Evolutionary conservation across 2,888 invertebrate species (phyloP), one percentile per base, ranked within the genome.

Genomic region (Reticulitermes lucifugus): DNA sequence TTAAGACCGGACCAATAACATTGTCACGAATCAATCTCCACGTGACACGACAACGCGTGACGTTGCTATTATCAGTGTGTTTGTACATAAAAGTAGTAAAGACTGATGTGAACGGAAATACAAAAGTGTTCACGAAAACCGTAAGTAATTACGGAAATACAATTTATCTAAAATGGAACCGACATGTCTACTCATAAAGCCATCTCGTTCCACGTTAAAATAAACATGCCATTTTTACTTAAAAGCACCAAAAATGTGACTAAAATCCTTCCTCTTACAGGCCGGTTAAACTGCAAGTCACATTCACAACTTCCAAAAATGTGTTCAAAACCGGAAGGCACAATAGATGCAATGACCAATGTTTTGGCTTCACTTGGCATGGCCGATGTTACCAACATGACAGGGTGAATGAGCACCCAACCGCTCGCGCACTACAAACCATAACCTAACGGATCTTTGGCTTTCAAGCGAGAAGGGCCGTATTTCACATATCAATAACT

Each of bases 401-500:
- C 77, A n/a, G 22, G 65, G 9, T n/a, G 77, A 77, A n/a, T 10
- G 46, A 51, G 77, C 77, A n/a, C 77, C 77, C 77, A 77, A 77
- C n/a, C 46, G n/a, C 77, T 22, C 51, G 46, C 46, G n/a, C n/a
- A 77, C 51, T 14, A 22, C 46, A 77, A 77, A 77, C 21, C 77
- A 77, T 41, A 77, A 77, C 43, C 25, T 77, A 77, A 77, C 77
- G 77, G 77, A 35, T 18, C 7, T 35, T 4, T 9, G 18, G 2
- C 12, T 35, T 14, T 12, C 2, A 18, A 73, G 41, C 73, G 77
- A 46, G 46, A 77, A 77, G 46, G 51, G 3, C 77, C 22, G 14
- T 46, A 22, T 77, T 73, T 77, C 77, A 77, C 43, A 22, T 77
- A 77, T 46, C 77, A 77, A n/a, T 77, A 77, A 77, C 77, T 77